Evolutionary conservation across 2,888 invertebrate genomes (phyloP).

Genomic region (Agonopterix subpropinquella): DNA sequence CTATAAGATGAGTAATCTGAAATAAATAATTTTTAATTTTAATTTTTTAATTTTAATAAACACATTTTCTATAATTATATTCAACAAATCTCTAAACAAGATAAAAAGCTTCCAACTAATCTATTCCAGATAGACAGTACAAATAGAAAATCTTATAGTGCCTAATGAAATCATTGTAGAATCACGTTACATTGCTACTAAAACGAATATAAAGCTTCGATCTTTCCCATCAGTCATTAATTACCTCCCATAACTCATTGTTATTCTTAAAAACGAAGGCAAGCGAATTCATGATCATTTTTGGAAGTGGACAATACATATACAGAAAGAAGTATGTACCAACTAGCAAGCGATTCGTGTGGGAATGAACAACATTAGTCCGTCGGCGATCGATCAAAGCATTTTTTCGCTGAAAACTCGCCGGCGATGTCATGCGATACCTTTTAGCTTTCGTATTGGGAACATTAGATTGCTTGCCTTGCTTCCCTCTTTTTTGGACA

Average conservation of each 20-base stretch:
- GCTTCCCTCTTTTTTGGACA: constrained; percentile 21
- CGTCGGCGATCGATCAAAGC: constrained; percentile 60
- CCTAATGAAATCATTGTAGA: too few species aligned
- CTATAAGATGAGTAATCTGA: too few species aligned
- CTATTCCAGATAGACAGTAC: too few species aligned
- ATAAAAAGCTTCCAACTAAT: too few species aligned
- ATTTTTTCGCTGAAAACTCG: constrained; percentile 56
- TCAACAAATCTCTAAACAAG: too few species aligned
- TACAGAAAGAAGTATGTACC: constrained; percentile 20
- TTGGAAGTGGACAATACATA: constrained; percentile 43
- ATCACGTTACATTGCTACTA: too few species aligned
- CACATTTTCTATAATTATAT: too few species aligned
- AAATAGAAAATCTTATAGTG: too few species aligned
- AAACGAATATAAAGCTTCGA: too few species aligned
- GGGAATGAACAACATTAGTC: constrained; percentile 62
- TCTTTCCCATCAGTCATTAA: too few species aligned
- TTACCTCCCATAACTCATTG: constrained; percentile 13
- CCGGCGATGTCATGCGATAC: constrained; percentile 46
- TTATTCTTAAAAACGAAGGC: constrained; percentile 17
- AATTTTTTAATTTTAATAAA: too few species aligned
- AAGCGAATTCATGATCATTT: constrained; percentile 39
- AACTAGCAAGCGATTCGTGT: constrained; percentile 44
- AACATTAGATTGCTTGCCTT: neutral
- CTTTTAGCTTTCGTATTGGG: neutral
- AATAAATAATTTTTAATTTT: too few species aligned